These are phyloP conservation scores for Drosophila murphyi DNA, from an alignment of 1,140 invertebrate genomes.

Conservation along the genomic window DNA sequence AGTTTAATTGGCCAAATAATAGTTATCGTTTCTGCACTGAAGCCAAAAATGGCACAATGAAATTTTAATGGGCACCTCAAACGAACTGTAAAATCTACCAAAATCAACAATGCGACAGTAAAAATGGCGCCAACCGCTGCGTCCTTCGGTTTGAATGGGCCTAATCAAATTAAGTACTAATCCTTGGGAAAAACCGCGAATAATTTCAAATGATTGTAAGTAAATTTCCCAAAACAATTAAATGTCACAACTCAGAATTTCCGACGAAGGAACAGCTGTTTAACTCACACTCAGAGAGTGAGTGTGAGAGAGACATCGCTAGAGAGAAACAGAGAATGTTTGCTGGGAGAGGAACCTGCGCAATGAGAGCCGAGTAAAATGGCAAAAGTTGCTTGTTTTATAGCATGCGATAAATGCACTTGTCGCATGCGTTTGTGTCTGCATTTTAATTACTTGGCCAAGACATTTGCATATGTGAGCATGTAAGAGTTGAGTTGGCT, in stretches of 20 bases:
- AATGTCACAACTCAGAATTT: conserved; percentile 38
- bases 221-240: conserved; percentile 83
- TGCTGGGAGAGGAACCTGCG: conserved; percentile 31
- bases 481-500: conserved; percentile 32
- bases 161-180: conserved; percentile 82
- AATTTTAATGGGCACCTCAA: conserved; percentile 54
- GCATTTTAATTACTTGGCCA: conserved; percentile 41
- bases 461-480: conserved; percentile 58
- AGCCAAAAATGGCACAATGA: conserved; percentile 43
- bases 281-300: neutral
- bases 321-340: conserved; percentile 9
- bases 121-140: conserved; percentile 51
- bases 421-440: conserved; percentile 37
- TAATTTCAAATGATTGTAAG: conserved; percentile 82
- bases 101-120: conserved; percentile 58
- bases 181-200: conserved; percentile 80
- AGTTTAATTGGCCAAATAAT: conserved; percentile 58
- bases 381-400: conserved; percentile 3
- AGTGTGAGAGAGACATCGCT: neutral
- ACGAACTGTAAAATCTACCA: conserved; percentile 60
- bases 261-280: conserved; percentile 34
- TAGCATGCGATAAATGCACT: conserved; percentile 67
- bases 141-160: conserved; percentile 51
- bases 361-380: conserved; percentile 25
- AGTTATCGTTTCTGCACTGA: conserved; percentile 44